Conservation (phyloP, 2,113 vertebrate species). For the Plecturocebus donacophilus region DNA sequence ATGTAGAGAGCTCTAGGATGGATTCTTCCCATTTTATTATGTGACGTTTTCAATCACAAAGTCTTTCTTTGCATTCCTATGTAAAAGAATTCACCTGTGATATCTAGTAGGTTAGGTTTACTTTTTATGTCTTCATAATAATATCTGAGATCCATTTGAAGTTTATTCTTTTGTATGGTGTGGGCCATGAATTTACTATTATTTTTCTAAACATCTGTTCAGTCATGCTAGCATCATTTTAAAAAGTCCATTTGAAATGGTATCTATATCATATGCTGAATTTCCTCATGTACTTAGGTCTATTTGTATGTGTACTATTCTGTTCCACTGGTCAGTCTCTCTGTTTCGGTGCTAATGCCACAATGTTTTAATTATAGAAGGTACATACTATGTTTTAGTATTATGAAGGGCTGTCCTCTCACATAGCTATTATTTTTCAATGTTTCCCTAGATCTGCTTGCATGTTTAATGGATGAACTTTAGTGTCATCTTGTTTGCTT, state of each 20-base stretch:
- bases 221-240: neutral
- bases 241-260: neutral
- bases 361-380: neutral
- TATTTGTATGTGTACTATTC: neutral
- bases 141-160: neutral
- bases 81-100: neutral
- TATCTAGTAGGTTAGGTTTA: neutral
- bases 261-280: neutral
- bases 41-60: neutral
- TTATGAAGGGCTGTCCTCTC: neutral
- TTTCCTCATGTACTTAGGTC: neutral
- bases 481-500: neutral
- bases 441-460: neutral
- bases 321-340: neutral
- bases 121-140: neutral
- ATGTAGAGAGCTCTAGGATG: neutral
- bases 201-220: neutral
- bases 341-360: neutral
- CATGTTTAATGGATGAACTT: neutral
- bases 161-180: neutral
- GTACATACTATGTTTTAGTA: neutral
- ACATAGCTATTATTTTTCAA: neutral
- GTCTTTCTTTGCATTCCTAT: neutral
- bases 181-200: neutral
- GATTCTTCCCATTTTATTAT: neutral